Base-by-base conservation (phyloP, 2,113 vertebrate genomes). In the Dinomys branickii region DNA sequence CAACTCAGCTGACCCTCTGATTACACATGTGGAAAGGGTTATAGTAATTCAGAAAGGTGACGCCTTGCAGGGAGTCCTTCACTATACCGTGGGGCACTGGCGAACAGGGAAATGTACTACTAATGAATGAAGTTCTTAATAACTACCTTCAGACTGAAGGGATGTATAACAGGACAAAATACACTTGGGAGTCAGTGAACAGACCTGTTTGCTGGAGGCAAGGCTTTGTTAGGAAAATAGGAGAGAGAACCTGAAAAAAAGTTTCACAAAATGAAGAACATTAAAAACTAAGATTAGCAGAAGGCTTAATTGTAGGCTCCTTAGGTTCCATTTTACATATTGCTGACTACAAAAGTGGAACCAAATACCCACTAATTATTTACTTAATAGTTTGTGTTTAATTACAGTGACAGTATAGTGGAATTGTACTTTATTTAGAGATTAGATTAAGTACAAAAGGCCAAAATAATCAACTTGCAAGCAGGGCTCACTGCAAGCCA, bases 391-490 rank as follows among this genome's bases (percentile, higher is more conserved):
- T 50, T 63, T 28, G 50, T 95, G 22, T 54, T 78, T 90, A 67
- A 71, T 71, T 54, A 13, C 63, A 30, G 63, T 22, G 14, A 69
- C 44, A 63, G 4, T n/a, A 47, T 1, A 85, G 9, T 73, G 7
- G 1, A 77, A 90, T 41, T 90, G 35, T 17, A 91, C 77, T 95
- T 75, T 88, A 75, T 77, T 63, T 82, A 47, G 59, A 93, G 20
- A 78, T 56, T 77, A 94, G 17, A 81, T 69, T 77, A 86, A 91
- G 50, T 47, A 38, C 54, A 85, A 30, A 93, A 33, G 16, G 38
- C 10, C 69, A 88, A 95, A 88, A 71, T 59, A 96, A 82, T 19
- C 67, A 94, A 92, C 38, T 58, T 85, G 71, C 26, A 91, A 44
- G 58, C 33, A 92, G 7, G 11, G 16, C 0, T 92, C 41, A 24